These are phyloP conservation scores for Parapristionchus giblindavisi DNA, from an alignment of 2,888 invertebrate genomes.

Conservation along the genomic window DNA sequence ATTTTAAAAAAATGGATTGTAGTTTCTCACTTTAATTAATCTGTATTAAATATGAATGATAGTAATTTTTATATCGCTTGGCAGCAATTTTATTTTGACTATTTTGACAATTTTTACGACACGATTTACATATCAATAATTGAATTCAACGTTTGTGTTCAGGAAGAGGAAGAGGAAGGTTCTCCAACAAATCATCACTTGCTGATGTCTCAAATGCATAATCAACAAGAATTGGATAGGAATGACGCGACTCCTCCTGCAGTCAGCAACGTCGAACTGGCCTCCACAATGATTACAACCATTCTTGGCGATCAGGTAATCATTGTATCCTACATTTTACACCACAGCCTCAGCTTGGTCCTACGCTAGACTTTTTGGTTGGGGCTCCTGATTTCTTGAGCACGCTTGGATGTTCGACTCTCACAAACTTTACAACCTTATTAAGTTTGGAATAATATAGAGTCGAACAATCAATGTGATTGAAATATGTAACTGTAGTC, in stretches of 20 bases:
- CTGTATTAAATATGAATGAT: neutral
- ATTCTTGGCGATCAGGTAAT: conserved; percentile 52
- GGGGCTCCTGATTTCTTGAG: too few relatives aligned
- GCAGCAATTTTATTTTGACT: neutral
- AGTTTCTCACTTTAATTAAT: neutral
- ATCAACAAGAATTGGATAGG: conserved; percentile 58
- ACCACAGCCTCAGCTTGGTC: too few relatives aligned
- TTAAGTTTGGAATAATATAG: too few relatives aligned
- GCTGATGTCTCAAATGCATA: conserved; percentile 36
- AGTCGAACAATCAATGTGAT: too few relatives aligned
- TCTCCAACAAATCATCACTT: conserved; percentile 40
- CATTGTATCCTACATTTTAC: too few relatives aligned
- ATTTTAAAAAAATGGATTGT: too few relatives aligned
- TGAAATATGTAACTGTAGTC: too few relatives aligned
- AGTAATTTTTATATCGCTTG: neutral
- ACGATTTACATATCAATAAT: neutral
- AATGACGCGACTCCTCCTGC: conserved; percentile 64
- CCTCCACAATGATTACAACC: conserved; percentile 59
- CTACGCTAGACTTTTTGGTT: too few relatives aligned
- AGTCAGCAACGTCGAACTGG: conserved; percentile 62
- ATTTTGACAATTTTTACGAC: neutral
- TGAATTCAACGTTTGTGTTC: neutral
- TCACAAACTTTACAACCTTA: too few relatives aligned
- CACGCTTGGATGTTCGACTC: too few relatives aligned
- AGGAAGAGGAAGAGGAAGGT: conserved; percentile 41